Percentiles rank a stretch among this genome's conserved stretches.
These are phyloP conservation scores for Hoplostethus atlanticus DNA, from an alignment of 2,797 vertebrate species.

Conservation along the genomic window DNA sequence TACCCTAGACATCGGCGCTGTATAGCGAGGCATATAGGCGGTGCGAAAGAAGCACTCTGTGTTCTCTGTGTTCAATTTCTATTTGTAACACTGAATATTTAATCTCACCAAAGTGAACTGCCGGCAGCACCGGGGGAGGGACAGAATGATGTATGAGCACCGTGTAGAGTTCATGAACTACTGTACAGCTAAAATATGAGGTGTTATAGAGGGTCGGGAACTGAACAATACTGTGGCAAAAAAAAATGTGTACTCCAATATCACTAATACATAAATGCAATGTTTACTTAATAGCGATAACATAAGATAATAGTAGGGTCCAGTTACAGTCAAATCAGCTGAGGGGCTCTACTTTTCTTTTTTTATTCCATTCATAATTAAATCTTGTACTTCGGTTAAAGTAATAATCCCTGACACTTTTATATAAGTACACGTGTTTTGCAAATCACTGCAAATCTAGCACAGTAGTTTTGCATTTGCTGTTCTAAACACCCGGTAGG, in stretches of 20 bases:
- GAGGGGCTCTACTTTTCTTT: no score
- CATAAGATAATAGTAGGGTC: not conserved
- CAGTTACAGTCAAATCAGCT: no score
- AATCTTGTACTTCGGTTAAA: no score
- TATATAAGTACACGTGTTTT: no score
- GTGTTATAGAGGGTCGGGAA: constrained; percentile 37
- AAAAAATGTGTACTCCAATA: constrained; percentile 33
- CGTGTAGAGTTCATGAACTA: constrained; percentile 49
- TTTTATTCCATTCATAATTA: no score
- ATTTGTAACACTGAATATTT: constrained; percentile 32
- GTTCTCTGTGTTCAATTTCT: constrained; percentile 16
- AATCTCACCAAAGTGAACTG: constrained; percentile 41
- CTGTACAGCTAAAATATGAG: constrained; percentile 55
- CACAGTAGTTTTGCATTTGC: no score
- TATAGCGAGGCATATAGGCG: not conserved
- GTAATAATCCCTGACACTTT: no score
- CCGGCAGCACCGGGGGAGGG: constrained; percentile 21
- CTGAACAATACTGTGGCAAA: constrained; percentile 30
- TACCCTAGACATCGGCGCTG: constrained; percentile 6
- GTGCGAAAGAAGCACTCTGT: constrained; percentile 6
- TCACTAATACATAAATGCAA: constrained; percentile 9
- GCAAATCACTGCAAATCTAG: no score
- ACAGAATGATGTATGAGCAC: constrained; percentile 52
- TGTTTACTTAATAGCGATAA: constrained; percentile 11
- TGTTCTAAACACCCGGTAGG: no score